Conservation (phyloP, 2,797 vertebrate species). For the Menidia menidia region DNA sequence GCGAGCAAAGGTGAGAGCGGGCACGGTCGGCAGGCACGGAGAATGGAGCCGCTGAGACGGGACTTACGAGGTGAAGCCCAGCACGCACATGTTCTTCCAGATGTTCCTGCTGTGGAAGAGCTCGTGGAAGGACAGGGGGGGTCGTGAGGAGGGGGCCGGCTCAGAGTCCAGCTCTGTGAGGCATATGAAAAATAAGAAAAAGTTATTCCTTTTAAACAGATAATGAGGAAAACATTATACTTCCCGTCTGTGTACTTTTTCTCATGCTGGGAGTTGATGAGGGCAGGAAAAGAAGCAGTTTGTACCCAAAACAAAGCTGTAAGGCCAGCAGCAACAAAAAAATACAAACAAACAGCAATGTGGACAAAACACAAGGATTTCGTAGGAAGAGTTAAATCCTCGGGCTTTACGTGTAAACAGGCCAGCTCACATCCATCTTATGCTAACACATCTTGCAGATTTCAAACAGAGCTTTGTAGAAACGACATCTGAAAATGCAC, state of each 20-base stretch:
- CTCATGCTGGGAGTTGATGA: too few species aligned
- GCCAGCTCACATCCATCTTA: neutral
- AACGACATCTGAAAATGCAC: too few species aligned
- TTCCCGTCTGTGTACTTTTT: too few species aligned
- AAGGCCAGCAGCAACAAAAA: too few species aligned
- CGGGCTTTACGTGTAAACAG: constrained; percentile 3
- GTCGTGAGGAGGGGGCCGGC: constrained; percentile 72
- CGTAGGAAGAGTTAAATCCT: too few species aligned
- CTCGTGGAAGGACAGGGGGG: constrained; percentile 82
- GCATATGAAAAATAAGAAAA: neutral
- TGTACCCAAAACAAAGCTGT: too few species aligned
- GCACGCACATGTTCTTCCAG: constrained; percentile 93
- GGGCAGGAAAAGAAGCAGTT: too few species aligned
- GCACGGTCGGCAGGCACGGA: neutral
- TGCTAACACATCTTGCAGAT: neutral
- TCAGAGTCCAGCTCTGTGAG: constrained; percentile 86
- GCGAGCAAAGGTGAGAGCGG: constrained; percentile 11
- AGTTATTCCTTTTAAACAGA: too few species aligned
- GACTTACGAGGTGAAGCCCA: constrained; percentile 93
- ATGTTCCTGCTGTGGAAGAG: constrained; percentile 91
- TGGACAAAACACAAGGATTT: constrained; percentile 2
- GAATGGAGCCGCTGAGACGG: too few species aligned
- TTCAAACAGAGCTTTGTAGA: too few species aligned
- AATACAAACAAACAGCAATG: neutral
- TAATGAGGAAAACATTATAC: too few species aligned